phyloP scores from a whole-genome alignment of 2,113 vertebrate species.

The Pedionomus torquatus region DNA sequence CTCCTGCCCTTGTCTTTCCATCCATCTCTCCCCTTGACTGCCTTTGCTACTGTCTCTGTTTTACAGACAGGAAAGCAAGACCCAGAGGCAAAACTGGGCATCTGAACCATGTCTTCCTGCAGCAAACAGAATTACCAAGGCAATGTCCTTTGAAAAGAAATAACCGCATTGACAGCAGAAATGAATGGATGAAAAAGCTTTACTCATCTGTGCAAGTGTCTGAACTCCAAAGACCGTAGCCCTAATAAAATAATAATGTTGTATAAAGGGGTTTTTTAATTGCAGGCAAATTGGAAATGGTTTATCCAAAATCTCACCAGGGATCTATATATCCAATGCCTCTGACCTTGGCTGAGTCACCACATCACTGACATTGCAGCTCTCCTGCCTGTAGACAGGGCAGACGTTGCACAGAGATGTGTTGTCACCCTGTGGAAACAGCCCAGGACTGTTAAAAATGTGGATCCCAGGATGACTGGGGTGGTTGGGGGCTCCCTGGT shows the following conservation, averaged over 20 bases:
- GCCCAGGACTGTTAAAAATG: background rate
- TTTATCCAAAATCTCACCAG: background rate
- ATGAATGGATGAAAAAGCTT: background rate
- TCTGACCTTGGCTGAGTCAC: background rate
- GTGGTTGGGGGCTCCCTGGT: background rate
- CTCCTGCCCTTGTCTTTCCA: background rate
- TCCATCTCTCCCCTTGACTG: background rate
- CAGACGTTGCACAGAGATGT: background rate
- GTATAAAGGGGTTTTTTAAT: background rate
- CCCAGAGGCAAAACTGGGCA: background rate
- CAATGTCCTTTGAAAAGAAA: background rate
- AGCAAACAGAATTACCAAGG: background rate
- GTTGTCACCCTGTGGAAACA: accelerated
- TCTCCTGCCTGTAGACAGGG: background rate
- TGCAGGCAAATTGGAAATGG: background rate
- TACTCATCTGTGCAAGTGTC: background rate
- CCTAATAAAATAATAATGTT: background rate
- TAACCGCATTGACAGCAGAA: background rate
- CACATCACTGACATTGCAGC: background rate
- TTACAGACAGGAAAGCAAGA: background rate
- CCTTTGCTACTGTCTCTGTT: background rate
- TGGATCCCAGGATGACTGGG: background rate
- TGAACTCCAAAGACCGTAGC: background rate
- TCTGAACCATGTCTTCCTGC: background rate
- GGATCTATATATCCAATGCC: background rate